Base-by-base conservation (phyloP, 2,113 vertebrate genomes). In the Typhlomys cinereus region DNA sequence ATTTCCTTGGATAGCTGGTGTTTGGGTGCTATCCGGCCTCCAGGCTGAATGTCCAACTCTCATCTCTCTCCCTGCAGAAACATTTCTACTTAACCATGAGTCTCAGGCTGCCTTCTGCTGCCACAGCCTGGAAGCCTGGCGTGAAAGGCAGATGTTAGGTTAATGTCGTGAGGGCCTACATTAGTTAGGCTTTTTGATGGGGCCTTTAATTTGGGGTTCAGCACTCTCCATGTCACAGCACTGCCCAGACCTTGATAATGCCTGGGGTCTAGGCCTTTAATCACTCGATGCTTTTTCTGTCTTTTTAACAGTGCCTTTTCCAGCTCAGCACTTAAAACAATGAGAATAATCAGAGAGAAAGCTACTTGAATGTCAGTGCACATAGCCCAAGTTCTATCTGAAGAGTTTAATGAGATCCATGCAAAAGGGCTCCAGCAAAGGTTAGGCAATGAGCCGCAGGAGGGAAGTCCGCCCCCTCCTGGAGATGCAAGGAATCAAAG, bases 291-390 rank as follows among this genome's bases (percentile, higher is more conserved):
- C 82, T 71, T 95, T 75, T 88, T 95, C 69, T 90, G 41, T 91
- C 66, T 94, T 71, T 76, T 64, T 95, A 90, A 94, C n/a, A 61
- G 69, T 94, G 79, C 78, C 92, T 95, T 84, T 76, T 95, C 82
- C 54, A 85, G 74, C 14, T 94, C 95, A 93, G 59, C 62, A 69
- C 92, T 88, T 85, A 79, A 96, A 95, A 95, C 74, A 96, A 85
- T 57, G 81, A 84, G 66, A 91, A 84, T 89, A 88, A 88, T 89
- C 79, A 95, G 93, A 59, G 44, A 89, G 71, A 87, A 95, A 91
- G 34, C 50, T 64, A 23, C 31, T 74, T 62, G 50, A 92, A 89
- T 74, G n/a, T 18, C 87, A 70, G 23, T 4, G 20, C 75, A 95
- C 44, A 91, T n/a, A 79, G 44, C 67, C 4, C 50, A 80, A 85